These are phyloP conservation scores for Pristionchus japonicus DNA, from an alignment of 2,888 invertebrate species.

Conservation along the genomic window DNA sequence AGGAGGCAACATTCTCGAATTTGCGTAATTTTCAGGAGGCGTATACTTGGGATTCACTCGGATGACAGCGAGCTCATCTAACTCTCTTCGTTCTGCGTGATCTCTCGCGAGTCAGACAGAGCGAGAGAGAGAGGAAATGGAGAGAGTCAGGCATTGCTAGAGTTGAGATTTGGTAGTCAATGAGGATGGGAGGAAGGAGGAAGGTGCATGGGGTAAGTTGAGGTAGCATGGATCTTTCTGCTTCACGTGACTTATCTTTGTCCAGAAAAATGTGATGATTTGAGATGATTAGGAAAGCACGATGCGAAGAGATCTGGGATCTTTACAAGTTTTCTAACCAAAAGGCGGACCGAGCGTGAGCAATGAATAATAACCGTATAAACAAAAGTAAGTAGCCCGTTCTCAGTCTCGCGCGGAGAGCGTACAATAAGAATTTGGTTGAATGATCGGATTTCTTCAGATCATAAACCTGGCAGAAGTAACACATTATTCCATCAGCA, in stretches of 20 bases:
- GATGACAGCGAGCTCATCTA: neutral
- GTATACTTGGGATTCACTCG: neutral
- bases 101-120: no score
- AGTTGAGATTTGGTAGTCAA: neutral
- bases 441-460: no score
- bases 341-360: neutral
- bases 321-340: neutral
- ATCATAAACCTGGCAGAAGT: no score
- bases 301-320: neutral
- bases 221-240: no score
- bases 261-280: no score
- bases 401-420: no score
- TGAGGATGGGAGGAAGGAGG: neutral
- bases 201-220: neutral
- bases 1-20: neutral
- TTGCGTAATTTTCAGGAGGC: conserved; percentile 36
- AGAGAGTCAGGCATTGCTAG: no score
- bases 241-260: no score
- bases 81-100: neutral
- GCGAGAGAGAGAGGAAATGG: no score
- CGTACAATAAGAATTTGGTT: no score
- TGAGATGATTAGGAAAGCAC: no score
- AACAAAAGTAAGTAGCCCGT: conserved; percentile 3
- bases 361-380: conserved; percentile 3
- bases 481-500: no score